Conservation (phyloP, 2,888 invertebrate genomes). For the Cecidostiba fungosa region DNA sequence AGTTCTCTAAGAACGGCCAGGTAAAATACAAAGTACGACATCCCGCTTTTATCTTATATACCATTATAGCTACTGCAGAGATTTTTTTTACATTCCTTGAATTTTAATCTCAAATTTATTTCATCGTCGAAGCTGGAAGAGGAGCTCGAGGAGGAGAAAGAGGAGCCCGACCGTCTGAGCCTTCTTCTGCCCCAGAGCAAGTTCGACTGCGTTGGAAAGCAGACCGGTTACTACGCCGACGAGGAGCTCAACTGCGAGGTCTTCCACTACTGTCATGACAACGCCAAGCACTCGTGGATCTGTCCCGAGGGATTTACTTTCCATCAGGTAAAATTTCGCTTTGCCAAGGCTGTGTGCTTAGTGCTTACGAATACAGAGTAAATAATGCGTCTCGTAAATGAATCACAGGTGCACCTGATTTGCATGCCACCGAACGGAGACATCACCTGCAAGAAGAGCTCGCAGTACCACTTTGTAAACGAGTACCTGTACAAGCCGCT, state of each 20-base stretch:
- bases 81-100: neutral
- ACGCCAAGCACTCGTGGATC: constrained; percentile 94
- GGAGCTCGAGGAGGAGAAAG: constrained; percentile 88
- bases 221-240: constrained; percentile 95
- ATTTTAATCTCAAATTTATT: neutral
- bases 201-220: constrained; percentile 90
- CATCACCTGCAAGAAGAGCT: constrained; percentile 93
- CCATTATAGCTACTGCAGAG: neutral
- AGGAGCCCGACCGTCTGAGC: constrained; percentile 92
- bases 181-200: constrained; percentile 90
- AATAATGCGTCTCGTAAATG: neutral
- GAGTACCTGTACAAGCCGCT: constrained; percentile 95
- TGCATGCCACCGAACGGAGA: constrained; percentile 96
- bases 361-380: neutral
- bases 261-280: constrained; percentile 96
- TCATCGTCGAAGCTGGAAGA: constrained; percentile 73
- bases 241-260: constrained; percentile 94
- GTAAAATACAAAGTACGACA: constrained; percentile 62
- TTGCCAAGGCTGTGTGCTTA: neutral
- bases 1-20: constrained; percentile 68
- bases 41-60: neutral
- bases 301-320: constrained; percentile 95
- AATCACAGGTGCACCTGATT: constrained; percentile 90
- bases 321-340: constrained; percentile 85
- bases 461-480: constrained; percentile 95